These are phyloP conservation scores for Hypotaenidia okinawae DNA, from an alignment of 2,797 vertebrate species.

Conservation along the genomic window DNA sequence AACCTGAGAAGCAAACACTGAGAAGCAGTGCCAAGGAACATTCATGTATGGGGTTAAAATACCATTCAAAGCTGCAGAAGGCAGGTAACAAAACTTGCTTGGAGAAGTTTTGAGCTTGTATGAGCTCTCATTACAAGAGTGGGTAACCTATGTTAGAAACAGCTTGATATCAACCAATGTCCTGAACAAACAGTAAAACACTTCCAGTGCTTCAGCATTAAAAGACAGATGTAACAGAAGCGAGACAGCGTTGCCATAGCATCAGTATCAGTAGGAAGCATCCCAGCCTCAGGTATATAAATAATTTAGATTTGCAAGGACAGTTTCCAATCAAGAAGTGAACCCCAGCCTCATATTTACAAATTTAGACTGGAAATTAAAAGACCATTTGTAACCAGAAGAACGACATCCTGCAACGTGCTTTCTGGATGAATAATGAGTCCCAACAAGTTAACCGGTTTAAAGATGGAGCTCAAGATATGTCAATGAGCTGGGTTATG, in stretches of 20 bases:
- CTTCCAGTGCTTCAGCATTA: background rate
- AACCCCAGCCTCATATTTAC: background rate
- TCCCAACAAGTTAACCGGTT: background rate
- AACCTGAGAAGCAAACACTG: background rate
- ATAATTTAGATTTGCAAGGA: background rate
- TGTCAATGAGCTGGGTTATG: background rate
- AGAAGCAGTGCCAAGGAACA: background rate
- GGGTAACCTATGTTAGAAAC: background rate
- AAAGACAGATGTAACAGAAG: background rate
- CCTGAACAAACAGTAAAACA: background rate
- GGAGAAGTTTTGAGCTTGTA: background rate
- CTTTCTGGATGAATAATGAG: background rate
- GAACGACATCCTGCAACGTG: background rate
- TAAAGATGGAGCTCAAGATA: slow-evolving; percentile 4
- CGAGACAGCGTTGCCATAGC: background rate
- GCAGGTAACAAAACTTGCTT: background rate
- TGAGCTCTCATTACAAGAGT: background rate
- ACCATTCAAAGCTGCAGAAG: background rate
- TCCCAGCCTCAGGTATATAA: background rate
- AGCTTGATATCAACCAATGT: background rate
- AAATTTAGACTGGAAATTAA: background rate
- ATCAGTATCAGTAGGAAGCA: background rate
- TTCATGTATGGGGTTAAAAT: background rate
- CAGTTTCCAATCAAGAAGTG: background rate
- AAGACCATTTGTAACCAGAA: background rate